phyloP scores from a whole-genome alignment of 2,888 invertebrate species.

The Aelia acuminata region DNA sequence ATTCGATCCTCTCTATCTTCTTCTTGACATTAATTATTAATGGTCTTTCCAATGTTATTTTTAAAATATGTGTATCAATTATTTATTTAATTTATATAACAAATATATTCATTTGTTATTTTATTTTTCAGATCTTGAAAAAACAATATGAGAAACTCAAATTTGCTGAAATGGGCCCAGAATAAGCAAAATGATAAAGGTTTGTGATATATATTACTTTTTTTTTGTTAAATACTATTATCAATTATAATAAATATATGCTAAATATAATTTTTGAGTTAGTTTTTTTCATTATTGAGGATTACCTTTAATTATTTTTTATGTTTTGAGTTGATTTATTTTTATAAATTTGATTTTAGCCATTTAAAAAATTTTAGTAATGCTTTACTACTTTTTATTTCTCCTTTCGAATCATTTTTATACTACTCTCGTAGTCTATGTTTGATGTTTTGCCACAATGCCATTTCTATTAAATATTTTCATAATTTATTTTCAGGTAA shows the following conservation, averaged over 20 bases:
- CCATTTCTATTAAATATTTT: slow-evolving; percentile 63
- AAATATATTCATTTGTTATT: neutral
- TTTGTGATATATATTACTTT: slow-evolving; percentile 41
- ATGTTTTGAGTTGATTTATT: too few species aligned
- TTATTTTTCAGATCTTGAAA: slow-evolving; percentile 40
- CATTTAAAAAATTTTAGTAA: too few species aligned
- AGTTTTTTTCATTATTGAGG: too few species aligned
- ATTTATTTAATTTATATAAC: neutral
- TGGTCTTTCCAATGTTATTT: neutral
- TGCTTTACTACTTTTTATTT: too few species aligned
- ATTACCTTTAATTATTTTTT: too few species aligned
- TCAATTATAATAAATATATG: too few species aligned
- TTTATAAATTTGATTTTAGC: too few species aligned
- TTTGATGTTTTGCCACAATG: slow-evolving; percentile 15
- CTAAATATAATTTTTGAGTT: too few species aligned
- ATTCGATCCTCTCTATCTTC: neutral
- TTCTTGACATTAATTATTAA: neutral
- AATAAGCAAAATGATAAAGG: slow-evolving; percentile 70
- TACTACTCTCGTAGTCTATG: neutral
- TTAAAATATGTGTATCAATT: neutral
- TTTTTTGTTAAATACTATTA: neutral
- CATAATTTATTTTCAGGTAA: slow-evolving; percentile 69
- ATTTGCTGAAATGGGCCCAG: slow-evolving; percentile 74
- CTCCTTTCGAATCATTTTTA: neutral
- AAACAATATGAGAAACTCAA: slow-evolving; percentile 73